These are phyloP conservation scores for Corella eumyota DNA, from an alignment of 23 tunicate genomes.

Conservation along the genomic window DNA sequence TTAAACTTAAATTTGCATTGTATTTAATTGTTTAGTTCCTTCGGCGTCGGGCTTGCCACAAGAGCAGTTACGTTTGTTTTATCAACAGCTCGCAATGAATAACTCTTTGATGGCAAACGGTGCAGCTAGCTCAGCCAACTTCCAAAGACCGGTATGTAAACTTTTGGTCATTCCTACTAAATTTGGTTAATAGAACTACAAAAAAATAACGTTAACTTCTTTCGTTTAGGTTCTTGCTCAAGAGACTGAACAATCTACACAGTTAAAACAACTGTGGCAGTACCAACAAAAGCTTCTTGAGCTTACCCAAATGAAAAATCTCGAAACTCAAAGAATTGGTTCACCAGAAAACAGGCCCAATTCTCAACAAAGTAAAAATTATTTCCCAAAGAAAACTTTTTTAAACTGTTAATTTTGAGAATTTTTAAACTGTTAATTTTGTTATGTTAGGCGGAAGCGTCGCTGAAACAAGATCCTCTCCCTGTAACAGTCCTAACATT, in stretches of 20 bases:
- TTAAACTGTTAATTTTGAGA: too few relatives aligned
- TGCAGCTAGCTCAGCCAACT: conserved; percentile 17
- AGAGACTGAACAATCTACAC: conserved; percentile 26
- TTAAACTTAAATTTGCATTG: too few relatives aligned
- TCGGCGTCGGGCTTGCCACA: conserved; percentile 27
- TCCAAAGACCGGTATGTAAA: conserved; percentile 41
- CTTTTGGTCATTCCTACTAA: too few relatives aligned
- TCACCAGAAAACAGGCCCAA: conserved; percentile 5
- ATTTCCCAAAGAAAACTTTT: too few relatives aligned
- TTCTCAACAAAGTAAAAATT: conserved; percentile 23
- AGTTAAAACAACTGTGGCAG: conserved; percentile 42
- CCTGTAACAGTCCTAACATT: conserved; percentile 22
- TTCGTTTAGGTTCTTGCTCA: conserved; percentile 2
- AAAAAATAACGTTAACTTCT: too few relatives aligned
- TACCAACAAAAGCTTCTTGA: conserved; percentile 57
- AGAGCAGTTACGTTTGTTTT: conserved; percentile 68
- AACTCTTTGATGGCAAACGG: conserved; percentile 42
- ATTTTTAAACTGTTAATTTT: too few relatives aligned
- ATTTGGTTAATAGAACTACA: too few relatives aligned
- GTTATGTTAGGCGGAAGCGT: too few relatives aligned
- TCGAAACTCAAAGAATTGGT: conserved; percentile 4
- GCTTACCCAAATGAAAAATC: conserved; percentile 26
- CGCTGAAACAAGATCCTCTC: conserved; percentile 20
- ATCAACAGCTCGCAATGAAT: conserved; percentile 69
- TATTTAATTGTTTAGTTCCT: conserved; percentile 14